Percentiles rank a stretch among this genome's conserved stretches.
These are phyloP conservation scores for Discoglossus pictus DNA, from an alignment of 2,797 vertebrate genomes.

Conservation along the genomic window DNA sequence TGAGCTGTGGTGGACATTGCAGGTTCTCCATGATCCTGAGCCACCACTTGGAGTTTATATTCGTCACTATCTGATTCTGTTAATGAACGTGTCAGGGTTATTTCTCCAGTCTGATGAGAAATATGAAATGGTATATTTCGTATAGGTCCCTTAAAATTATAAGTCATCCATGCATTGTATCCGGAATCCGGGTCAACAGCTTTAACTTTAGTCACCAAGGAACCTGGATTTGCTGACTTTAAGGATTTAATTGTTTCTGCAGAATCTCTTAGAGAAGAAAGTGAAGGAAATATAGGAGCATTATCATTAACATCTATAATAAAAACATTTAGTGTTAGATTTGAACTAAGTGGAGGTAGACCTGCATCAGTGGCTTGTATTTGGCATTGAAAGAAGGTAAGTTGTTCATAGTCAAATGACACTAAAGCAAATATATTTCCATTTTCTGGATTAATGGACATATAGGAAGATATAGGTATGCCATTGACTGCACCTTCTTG, in stretches of 20 bases:
- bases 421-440: conserved; percentile 63
- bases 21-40: conserved; percentile 74
- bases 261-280: conserved; percentile 1
- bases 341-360: conserved; percentile 57
- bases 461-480: conserved; percentile 51
- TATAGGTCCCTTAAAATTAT: conserved; percentile 50
- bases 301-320: conserved; percentile 64
- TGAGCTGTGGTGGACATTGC: conserved; percentile 70
- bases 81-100: conserved; percentile 65
- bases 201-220: conserved; percentile 55
- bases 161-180: conserved; percentile 64
- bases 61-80: conserved; percentile 49
- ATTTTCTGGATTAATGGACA: conserved; percentile 69
- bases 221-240: conserved; percentile 47
- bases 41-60: conserved; percentile 67
- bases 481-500: conserved; percentile 39
- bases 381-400: conserved; percentile 63
- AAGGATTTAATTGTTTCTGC: conserved; percentile 41
- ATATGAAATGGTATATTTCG: conserved; percentile 70
- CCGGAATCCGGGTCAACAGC: conserved; percentile 66
- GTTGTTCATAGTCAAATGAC: conserved; percentile 64
- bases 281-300: conserved; percentile 54
- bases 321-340: conserved; percentile 63
- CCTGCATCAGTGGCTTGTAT: conserved; percentile 66
- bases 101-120: conserved; percentile 76